phyloP scores from a whole-genome alignment of 1,140 invertebrate genomes.

The Arctopsyche grandis region DNA sequence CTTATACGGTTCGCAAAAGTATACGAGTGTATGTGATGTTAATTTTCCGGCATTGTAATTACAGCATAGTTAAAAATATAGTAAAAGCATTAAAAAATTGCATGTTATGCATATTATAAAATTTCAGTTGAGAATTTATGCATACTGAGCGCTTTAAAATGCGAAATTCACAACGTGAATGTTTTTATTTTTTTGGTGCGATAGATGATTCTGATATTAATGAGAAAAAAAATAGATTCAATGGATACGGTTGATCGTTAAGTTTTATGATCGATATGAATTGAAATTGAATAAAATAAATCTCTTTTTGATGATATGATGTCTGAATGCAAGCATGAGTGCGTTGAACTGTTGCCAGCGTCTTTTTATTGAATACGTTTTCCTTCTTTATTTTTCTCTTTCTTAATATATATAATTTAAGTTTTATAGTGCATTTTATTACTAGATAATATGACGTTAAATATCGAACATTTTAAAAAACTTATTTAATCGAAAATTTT shows the following conservation, averaged over 20 bases:
- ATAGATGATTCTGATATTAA: not conserved
- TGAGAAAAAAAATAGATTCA: constrained; percentile 1
- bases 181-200: not conserved
- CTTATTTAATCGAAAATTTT: too few relatives aligned
- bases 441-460: too few relatives aligned
- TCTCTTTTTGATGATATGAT: not conserved
- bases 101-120: not conserved
- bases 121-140: not conserved
- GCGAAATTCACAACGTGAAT: not conserved
- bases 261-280: not conserved
- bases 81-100: not conserved
- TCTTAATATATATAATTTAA: too few relatives aligned
- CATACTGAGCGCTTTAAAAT: not conserved
- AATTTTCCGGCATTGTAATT: not conserved
- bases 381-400: too few relatives aligned
- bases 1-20: too few relatives aligned
- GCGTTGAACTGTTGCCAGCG: too few relatives aligned
- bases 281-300: not conserved
- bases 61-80: not conserved
- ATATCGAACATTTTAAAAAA: too few relatives aligned
- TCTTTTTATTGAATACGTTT: too few relatives aligned
- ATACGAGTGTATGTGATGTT: not conserved
- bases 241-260: not conserved
- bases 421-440: too few relatives aligned
- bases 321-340: too few relatives aligned